Base-by-base conservation (phyloP, 2,888 invertebrate species). In the Dryococelus australis region DNA sequence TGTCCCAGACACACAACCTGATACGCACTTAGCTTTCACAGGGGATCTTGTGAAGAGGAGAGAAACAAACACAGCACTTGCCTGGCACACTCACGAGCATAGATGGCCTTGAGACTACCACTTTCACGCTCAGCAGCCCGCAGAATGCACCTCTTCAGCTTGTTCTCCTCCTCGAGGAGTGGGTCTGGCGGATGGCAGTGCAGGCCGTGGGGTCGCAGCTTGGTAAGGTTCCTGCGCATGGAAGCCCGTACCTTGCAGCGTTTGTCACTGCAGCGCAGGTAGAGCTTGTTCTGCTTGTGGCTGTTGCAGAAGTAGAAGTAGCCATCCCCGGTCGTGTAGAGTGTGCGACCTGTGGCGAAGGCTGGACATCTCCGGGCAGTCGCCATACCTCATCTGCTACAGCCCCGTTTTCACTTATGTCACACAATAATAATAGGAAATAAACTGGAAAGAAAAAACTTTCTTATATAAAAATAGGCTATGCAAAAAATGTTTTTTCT, bases 241-340 rank as follows among this genome's bases (percentile, higher is more conserved):
- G 65, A 65, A 6, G 65, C 65, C 2, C 65, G 65, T 24, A 65
- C 65, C 65, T 65, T 65, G 65, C 65, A 65, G 65, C 65, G 65
- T 24, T 65, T 65, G 65, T 65, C 65, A 6, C 65, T 65, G 65
- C 65, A 65, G 65, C 65, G 65, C n/a, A 65, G n/a, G 65, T 65
- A 65, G 0, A 65, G 65, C n/a, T 65, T 65, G 65, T n/a, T n/a
- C 65, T 65, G 65, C 65, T 65, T 65, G 8, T 65, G 65, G n/a
- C 65, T 65, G 65, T 65, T 65, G 65, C 65, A 65, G 65, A 65
- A 65, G 65, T 65, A 65, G 65, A 16, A 65, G 65, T 65, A 65
- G 65, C 65, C 65, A 6, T 65, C 65, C 8, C 65, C 65, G 2
- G 65, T 65, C n/a, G 65, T 65, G 65, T n/a, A 65, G 8, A 65